Percentiles rank a stretch among this genome's conserved stretches.
phyloP scores from a whole-genome alignment of 2,888 invertebrate species.

The Sarcophaga rosellei region DNA sequence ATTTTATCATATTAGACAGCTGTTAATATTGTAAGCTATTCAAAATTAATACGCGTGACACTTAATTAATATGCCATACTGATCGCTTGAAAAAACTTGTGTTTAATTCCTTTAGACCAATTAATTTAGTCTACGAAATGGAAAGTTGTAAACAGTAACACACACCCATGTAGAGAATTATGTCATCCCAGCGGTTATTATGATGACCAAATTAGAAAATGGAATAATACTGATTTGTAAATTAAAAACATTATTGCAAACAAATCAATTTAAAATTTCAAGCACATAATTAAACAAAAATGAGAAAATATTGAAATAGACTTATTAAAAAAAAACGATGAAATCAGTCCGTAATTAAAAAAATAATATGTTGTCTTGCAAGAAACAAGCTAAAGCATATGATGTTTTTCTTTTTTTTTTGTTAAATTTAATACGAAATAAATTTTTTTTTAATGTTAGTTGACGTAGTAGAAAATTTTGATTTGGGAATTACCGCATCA shows the following conservation, averaged over 20 bases:
- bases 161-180: conserved; percentile 41
- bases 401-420: too few relatives aligned
- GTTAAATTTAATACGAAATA: too few relatives aligned
- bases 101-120: not conserved
- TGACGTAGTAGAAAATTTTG: not conserved
- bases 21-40: conserved; percentile 20
- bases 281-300: conserved; percentile 25
- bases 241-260: not conserved
- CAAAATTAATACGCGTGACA: conserved; percentile 26
- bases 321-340: not conserved
- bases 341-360: conserved; percentile 3
- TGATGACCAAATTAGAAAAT: not conserved
- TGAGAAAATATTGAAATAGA: conserved; percentile 46
- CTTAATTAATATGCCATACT: conserved; percentile 30
- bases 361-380: not conserved
- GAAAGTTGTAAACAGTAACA: conserved; percentile 39
- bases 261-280: conserved; percentile 29
- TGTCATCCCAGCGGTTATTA: conserved; percentile 37
- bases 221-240: not conserved
- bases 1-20: not conserved
- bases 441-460: too few relatives aligned
- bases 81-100: not conserved
- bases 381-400: too few relatives aligned
- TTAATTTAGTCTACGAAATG: conserved; percentile 36
- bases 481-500: conserved; percentile 30